Evolutionary conservation across 2,888 invertebrate genomes (phyloP), one percentile per base, ranked within the genome.

Genomic region (Hyposoter didymator): DNA sequence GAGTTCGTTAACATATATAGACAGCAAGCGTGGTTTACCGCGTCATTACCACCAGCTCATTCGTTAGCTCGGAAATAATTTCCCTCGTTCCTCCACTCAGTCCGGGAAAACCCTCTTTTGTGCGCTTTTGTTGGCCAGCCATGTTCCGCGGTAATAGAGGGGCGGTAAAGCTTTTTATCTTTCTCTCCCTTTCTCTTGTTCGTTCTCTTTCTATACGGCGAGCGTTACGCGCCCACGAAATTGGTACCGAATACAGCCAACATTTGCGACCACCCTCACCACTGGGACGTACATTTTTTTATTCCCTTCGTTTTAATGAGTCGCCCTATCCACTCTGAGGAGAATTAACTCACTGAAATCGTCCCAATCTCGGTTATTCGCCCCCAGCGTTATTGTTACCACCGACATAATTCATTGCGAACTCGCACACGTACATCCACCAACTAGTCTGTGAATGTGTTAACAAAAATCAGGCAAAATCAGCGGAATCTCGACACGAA

Each of bases 51-150:
- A 87, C 82, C 78, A 78, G 85, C 85, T 84, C 83, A 84, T 85
- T 87, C 84, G 85, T 87, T 85, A 85, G 83, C 84, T 81, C 85
- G 85, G 78, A 87, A 85, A 87, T 85, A 84, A 87, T 85, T 87
- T 82, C 59, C 59, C 81, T 85, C 82, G 70, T 64, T 76, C 69
- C 59, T 69, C 64, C 67, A 64, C 76, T 76, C 76, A 55, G n/a
- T 70, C 70, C 49, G 10, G 43, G 74, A 62, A 74, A 78, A 47
- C 43, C 78, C 64, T 73, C 69, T 72, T 74, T 45, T 47, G 69
- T 47, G 55, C 67, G 80, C 55, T 64, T 85, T 69, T 82, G 74
- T 82, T 72, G 66, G 84, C 78, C 70, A 49, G 78, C 64, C 52
- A 69, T 73, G 47, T 69, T 52, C 43, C 45, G 8, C 39, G 59